Percentiles rank a stretch among this genome's conserved stretches.
Conservation (phyloP, 2,888 invertebrate species). For the Hesperia comma region DNA sequence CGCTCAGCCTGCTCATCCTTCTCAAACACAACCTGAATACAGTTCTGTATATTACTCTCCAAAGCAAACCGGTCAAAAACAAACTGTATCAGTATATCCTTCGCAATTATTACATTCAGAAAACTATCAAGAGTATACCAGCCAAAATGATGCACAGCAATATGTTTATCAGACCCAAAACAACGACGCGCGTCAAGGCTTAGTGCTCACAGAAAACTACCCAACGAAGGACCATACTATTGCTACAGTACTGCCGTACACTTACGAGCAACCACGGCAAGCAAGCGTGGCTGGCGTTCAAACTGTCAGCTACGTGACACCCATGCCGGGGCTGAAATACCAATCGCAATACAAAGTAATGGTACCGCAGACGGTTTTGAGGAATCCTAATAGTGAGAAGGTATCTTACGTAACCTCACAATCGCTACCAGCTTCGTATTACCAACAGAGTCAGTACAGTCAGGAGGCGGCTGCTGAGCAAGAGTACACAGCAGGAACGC, state of each 20-base stretch:
- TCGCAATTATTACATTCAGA: constrained; percentile 53
- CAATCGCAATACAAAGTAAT: constrained; percentile 72
- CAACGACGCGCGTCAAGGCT: constrained; percentile 53
- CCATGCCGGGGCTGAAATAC: constrained; percentile 69
- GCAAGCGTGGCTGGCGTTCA: constrained; percentile 59
- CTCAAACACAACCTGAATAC: constrained; percentile 38
- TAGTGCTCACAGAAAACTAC: constrained; percentile 82
- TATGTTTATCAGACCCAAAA: constrained; percentile 64
- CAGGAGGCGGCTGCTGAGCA: constrained; percentile 62
- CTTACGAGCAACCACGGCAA: constrained; percentile 55
- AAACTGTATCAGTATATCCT: constrained; percentile 55
- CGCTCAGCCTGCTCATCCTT: constrained; percentile 8
- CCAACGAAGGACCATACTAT: constrained; percentile 84
- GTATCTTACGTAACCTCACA: constrained; percentile 75
- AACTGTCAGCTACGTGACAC: constrained; percentile 75
- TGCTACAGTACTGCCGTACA: constrained; percentile 77
- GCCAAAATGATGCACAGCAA: constrained; percentile 53
- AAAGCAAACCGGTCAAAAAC: constrained; percentile 54
- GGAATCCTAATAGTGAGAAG: constrained; percentile 63
- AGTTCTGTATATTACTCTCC: constrained; percentile 54
- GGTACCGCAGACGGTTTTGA: constrained; percentile 73
- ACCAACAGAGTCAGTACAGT: constrained; percentile 49
- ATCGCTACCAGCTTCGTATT: constrained; percentile 59
- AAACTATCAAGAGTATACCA: constrained; percentile 54
- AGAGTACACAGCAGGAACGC: constrained; percentile 61